phyloP scores from a whole-genome alignment of 2,797 vertebrate genomes.

The Prionace glauca region DNA sequence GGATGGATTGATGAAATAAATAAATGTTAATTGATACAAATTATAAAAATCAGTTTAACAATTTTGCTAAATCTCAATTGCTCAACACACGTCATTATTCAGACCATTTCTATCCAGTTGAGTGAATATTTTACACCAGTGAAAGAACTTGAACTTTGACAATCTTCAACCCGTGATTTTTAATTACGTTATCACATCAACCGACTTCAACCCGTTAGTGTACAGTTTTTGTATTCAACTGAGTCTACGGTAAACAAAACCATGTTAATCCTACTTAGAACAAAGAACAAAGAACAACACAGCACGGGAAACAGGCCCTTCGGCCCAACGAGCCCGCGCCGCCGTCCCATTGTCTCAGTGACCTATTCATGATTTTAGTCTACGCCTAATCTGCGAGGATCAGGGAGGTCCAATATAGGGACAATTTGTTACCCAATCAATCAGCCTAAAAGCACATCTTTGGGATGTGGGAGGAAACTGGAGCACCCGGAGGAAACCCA shows the following conservation, averaged over 20 bases:
- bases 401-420: too few species aligned
- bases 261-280: background rate
- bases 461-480: too few species aligned
- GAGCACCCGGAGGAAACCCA: too few species aligned
- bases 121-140: background rate
- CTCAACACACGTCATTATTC: background rate
- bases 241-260: background rate
- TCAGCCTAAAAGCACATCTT: too few species aligned
- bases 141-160: background rate
- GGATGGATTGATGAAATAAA: background rate
- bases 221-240: background rate
- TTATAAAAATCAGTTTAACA: background rate
- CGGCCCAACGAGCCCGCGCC: too few species aligned
- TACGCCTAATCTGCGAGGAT: too few species aligned
- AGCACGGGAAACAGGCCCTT: too few species aligned
- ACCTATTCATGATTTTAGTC: too few species aligned
- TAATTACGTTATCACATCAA: background rate
- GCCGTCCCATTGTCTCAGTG: too few species aligned
- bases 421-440: too few species aligned
- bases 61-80: background rate
- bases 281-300: too few species aligned
- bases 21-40: background rate
- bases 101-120: background rate
- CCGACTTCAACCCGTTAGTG: background rate
- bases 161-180: background rate